Evolutionary conservation across 1,140 invertebrate species (phyloP).

Genomic region (Apis dorsata): DNA sequence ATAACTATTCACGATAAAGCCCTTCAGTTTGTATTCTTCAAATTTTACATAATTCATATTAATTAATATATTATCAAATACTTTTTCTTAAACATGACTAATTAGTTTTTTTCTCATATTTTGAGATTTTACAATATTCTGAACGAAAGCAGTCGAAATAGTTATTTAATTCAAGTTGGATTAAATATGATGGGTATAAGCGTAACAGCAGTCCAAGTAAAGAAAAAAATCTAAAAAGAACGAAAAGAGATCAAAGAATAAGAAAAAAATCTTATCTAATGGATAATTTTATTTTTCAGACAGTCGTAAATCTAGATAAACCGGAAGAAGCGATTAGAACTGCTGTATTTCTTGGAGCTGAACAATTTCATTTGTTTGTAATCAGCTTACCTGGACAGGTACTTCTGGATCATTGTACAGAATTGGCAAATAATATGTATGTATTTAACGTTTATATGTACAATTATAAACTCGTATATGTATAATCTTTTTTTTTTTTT

Average conservation of each 20-base stretch:
- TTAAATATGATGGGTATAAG: neutral
- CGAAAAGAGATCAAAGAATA: neutral
- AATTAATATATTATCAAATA: neutral
- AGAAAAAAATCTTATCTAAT: neutral
- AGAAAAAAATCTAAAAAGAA: neutral
- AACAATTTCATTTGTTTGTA: neutral
- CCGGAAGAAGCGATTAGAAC: neutral
- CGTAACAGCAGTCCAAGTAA: neutral
- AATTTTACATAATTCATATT: no score
- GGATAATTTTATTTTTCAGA: neutral
- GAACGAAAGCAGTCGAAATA: neutral
- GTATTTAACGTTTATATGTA: neutral
- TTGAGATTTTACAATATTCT: neutral
- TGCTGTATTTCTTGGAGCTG: neutral
- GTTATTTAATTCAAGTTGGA: conserved; percentile 3
- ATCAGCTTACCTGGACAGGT: neutral
- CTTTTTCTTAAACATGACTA: neutral
- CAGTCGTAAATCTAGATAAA: neutral
- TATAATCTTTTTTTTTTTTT: no score
- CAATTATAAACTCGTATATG: accelerated
- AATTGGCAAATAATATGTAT: neutral
- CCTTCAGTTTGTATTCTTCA: neutral
- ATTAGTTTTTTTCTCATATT: neutral
- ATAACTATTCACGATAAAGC: neutral
- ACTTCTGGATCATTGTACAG: neutral